Percentiles rank a stretch among this genome's conserved stretches.
These are phyloP conservation scores for Girardinichthys multiradiatus DNA, from an alignment of 2,113 vertebrate species.

Conservation along the genomic window DNA sequence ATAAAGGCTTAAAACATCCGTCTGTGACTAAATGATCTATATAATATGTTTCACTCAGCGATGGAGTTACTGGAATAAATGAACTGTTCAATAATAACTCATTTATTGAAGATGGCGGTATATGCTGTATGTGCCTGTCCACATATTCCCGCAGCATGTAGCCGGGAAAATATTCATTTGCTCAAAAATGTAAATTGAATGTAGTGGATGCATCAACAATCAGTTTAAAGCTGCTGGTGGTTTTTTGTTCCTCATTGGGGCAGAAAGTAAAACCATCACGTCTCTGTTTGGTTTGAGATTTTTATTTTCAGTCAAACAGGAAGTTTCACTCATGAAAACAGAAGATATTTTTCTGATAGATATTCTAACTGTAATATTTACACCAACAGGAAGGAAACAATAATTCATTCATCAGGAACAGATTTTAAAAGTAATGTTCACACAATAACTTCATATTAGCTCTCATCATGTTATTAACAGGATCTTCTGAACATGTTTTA, in stretches of 20 bases:
- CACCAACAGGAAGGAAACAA: neutral
- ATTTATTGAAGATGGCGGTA: neutral
- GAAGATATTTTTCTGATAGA: neutral
- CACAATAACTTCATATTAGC: neutral
- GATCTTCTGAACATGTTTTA: neutral
- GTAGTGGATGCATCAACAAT: too few relatives aligned
- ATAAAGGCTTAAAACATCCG: neutral
- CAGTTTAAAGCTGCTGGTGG: too few relatives aligned
- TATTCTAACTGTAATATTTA: neutral
- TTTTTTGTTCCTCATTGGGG: too few relatives aligned
- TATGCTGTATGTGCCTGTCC: too few relatives aligned
- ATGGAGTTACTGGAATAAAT: too few relatives aligned
- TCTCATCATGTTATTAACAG: neutral
- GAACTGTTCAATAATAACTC: neutral
- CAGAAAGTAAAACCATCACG: neutral
- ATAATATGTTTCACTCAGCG: too few relatives aligned
- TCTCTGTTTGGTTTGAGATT: neutral
- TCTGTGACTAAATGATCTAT: neutral
- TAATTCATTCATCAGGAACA: neutral
- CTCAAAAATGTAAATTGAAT: neutral
- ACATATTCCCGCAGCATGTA: too few relatives aligned
- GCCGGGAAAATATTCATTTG: too few relatives aligned
- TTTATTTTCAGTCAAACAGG: neutral
- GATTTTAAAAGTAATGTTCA: neutral
- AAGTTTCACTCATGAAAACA: neutral